Evolutionary conservation across 2,888 invertebrate genomes (phyloP), one percentile per base, ranked within the genome.

Genomic region (Ecliptopera silaceata): DNA sequence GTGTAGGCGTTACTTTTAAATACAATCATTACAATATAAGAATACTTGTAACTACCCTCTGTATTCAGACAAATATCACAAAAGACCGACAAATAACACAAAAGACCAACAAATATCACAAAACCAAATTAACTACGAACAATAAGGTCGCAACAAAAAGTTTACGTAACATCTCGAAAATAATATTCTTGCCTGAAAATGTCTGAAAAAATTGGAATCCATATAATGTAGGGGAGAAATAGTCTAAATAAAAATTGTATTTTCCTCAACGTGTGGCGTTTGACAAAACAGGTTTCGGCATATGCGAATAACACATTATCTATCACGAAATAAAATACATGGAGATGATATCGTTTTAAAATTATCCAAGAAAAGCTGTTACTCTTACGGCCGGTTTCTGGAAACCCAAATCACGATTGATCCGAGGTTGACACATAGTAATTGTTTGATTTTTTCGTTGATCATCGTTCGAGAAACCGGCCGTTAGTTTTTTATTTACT

Each of bases 221-320:
- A 52, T 64, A 64, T 38, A 26, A 18, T 53, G 59, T 59, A 60
- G 44, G 53, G 61, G 56, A 51, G 31, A 41, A 64, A 66, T 69
- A 69, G 68, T 63, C 51, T 57, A 64, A 65, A 69, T 65, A 63
- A 68, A 36, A 65, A 66, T 50, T 51, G 42, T 43, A 48, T 54
- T 59, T 61, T 61, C 48, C 49, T 43, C 54, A 44, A 72, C 67
- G 77, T 78, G 79, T 81, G 83, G 82, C 84, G 75, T 88, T 87
- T 88, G 89, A 88, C 88, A 87, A 84, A 88, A 86, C 86, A 84
- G 76, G 84, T 83, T 79, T 66, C 74, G 77, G 74, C 83, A 82
- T 82, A 83, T 84, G 86, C 78, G 83, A 84, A 87, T 83, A 84
- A 84, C 86, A 85, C 86, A 83, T 89, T 90, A 89, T 88, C 88